Evolutionary conservation across 2,888 invertebrate genomes (phyloP).

Genomic region (Odontocerum albicorne): DNA sequence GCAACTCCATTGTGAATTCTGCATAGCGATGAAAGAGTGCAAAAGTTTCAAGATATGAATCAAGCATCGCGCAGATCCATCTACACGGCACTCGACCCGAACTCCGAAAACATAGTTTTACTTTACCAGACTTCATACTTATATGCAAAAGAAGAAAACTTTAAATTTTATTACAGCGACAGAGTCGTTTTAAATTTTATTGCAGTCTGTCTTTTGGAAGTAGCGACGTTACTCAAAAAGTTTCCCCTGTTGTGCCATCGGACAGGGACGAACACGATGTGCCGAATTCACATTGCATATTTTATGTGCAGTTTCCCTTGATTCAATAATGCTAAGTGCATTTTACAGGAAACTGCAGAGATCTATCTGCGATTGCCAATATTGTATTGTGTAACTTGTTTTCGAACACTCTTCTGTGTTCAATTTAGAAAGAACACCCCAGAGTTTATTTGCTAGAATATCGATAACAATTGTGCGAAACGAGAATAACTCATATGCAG

Average conservation of each 20-base stretch:
- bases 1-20: too few species aligned
- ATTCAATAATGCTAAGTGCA: constrained; percentile 32
- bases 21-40: too few species aligned
- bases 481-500: too few species aligned
- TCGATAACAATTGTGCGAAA: too few species aligned
- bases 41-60: not conserved
- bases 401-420: too few species aligned
- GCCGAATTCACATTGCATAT: constrained; percentile 18
- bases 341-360: too few species aligned
- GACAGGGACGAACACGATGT: not conserved
- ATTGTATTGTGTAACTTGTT: too few species aligned
- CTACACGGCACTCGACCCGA: constrained; percentile 1
- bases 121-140: constrained; percentile 23
- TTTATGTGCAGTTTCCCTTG: constrained; percentile 19
- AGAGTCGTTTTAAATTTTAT: constrained; percentile 36
- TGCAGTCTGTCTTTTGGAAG: constrained; percentile 29
- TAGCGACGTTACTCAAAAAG: constrained; percentile 25
- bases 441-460: too few species aligned
- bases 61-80: constrained; percentile 3
- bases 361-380: too few species aligned
- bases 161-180: constrained; percentile 35
- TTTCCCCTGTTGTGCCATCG: constrained; percentile 13
- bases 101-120: constrained; percentile 21
- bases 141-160: constrained; percentile 34
- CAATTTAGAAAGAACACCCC: too few species aligned